Base-by-base conservation (phyloP, 2,888 invertebrate species). In the Alentia gelatinosa region DNA sequence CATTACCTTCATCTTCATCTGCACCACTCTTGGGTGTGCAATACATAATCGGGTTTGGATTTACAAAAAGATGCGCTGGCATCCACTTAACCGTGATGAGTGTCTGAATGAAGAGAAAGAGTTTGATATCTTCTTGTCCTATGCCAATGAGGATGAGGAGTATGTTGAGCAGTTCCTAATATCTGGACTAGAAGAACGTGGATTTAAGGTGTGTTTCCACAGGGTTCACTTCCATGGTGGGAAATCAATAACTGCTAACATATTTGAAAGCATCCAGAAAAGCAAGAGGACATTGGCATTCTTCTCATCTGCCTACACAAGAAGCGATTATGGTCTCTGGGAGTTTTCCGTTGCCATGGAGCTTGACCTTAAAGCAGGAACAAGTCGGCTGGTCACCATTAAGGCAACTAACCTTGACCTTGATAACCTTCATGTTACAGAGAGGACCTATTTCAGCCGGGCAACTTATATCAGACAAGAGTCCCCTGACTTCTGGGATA, bases 71-170 rank as follows among this genome's bases (percentile, higher is more conserved):
- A 56, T 90, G 19, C 23, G 35, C 0, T 79, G 92, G 42, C 92
- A 92, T 79, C 92, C 91, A 50, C 86, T 92, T 79, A 91, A 92
- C 37, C 33, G 90, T 26, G 91, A 92, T 84, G 92, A 92, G 35
- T 91, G 91, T 37, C 90, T 35, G 12, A 91, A 56, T 1, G 92
- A 91, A 35, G 74, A 91, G 19, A 93, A 92, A 91, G 90, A 91
- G 3, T 93, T 91, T 89, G 94, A 94, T 91, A 92, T 92, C 15
- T 94, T 94, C 90, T 47, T 94, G 12, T 93, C 93, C 5, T 94
- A 93, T 50, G 92, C 92, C 9, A 47, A 42, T 86, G 47, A 86
- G 30, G 86, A 86, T 50, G 86, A 86, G 30, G 86, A 86, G 23
- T 26, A 93, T 50, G 47, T 42, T 1, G 86, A 33, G 1, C 33